Evolutionary conservation across 2,888 invertebrate genomes (phyloP), one percentile per base, ranked within the genome.

Genomic region (Philaethria dido): DNA sequence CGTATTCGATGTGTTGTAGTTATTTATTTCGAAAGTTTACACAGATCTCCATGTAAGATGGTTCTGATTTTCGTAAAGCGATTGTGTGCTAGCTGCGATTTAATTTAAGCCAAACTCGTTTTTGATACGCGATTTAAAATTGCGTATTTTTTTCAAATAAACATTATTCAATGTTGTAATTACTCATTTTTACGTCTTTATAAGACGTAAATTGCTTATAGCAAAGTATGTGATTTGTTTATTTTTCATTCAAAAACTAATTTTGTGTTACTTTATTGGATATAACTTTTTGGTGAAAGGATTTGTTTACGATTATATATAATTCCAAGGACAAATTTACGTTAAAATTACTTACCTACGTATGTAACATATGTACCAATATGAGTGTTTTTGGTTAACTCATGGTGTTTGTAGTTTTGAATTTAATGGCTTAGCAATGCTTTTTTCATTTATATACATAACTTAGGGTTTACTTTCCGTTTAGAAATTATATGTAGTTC

Each of bases 261-360:
- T n/a, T 16, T 2, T 29, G 16, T 29, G n/a, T 52, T 29, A 29
- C 16, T 16, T 29, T 8, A 22, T 14, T 14, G 48, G 16, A 16
- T 0, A 20, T 52, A 52, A 47, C 13, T 36, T 60, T 64, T 48
- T 50, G 59, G 64, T 66, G 66, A 66, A 66, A 66, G 61, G 66
- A 33, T 48, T 44, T 64, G 36, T 50, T 65, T 57, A 47, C 39
- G 48, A 39, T 18, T n/a, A 42, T 44, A 54, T 25, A 5, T 14
- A 3, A 16, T 39, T 36, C 45, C 61, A 66, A 66, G 66, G 66
- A 36, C 66, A 61, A 61, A 20, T 66, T 61, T 61, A 66, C 54
- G 66, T 44, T 66, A 60, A 54, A 54, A 66, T 45, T 22, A 60
- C 45, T 54, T 44, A 36, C 16, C 48, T 14, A 61, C 45, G 54